Conservation (phyloP, 2,797 vertebrate genomes). For the Sebastolobus altivelis region DNA sequence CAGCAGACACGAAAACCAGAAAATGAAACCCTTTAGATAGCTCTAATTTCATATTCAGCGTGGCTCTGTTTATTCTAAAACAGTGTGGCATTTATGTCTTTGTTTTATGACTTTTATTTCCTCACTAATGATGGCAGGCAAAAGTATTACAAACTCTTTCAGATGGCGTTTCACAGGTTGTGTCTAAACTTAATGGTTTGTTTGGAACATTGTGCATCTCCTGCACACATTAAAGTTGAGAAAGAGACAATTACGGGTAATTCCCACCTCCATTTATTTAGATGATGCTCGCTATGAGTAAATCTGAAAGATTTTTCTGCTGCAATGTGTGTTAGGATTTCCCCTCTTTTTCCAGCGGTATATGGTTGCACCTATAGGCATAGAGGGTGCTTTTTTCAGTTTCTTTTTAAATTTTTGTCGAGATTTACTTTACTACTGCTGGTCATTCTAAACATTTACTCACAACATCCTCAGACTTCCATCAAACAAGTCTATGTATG, state of each 20-base stretch:
- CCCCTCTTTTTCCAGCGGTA: not conserved
- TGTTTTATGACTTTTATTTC: constrained; percentile 46
- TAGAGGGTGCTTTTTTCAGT: not conserved
- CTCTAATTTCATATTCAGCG: not conserved
- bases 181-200: constrained; percentile 50
- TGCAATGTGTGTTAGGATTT: not conserved
- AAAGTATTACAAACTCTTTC: constrained; percentile 14
- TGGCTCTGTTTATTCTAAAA: constrained; percentile 34
- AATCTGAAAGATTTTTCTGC: not conserved
- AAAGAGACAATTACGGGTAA: constrained; percentile 15
- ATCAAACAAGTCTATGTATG: constrained; percentile 11
- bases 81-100: constrained; percentile 18
- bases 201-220: constrained; percentile 47
- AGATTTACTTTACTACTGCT: not conserved
- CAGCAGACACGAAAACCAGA: not conserved
- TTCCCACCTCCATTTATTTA: not conserved
- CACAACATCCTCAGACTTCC: not conserved
- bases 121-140: constrained; percentile 16
- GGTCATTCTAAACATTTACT: constrained; percentile 9
- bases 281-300: not conserved
- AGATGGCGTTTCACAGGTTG: constrained; percentile 38
- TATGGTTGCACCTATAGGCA: not conserved
- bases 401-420: not conserved
- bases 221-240: constrained; percentile 29
- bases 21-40: not conserved